phyloP scores from a whole-genome alignment of 2,888 invertebrate genomes.

The Galerucella calmariensis region DNA sequence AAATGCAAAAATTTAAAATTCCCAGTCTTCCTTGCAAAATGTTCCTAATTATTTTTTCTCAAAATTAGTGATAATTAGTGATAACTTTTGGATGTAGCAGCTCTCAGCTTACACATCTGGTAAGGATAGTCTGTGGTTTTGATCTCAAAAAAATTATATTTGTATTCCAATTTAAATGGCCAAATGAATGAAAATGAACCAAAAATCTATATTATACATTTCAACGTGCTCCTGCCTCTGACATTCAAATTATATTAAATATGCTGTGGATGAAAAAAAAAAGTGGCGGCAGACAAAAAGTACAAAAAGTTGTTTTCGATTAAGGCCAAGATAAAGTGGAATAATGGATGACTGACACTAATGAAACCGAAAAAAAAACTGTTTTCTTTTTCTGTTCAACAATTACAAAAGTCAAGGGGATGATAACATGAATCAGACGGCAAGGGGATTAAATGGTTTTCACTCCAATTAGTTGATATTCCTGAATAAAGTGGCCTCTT shows the following conservation, averaged over 20 bases:
- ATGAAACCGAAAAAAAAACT: conserved; percentile 27
- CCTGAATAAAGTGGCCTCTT: neutral
- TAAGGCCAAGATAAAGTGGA: conserved; percentile 27
- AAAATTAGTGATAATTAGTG: no score
- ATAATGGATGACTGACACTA: conserved; percentile 33
- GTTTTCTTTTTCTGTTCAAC: conserved; percentile 4
- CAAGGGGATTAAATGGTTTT: neutral
- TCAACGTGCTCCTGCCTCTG: conserved; percentile 14
- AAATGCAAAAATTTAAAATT: no score
- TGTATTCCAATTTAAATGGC: neutral
- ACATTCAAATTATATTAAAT: conserved; percentile 24
- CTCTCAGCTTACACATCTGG: no score
- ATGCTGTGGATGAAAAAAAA: conserved; percentile 15
- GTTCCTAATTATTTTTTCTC: no score
- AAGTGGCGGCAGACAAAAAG: conserved; percentile 22
- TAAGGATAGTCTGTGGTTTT: no score
- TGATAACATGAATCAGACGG: conserved; percentile 30
- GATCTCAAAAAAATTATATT: neutral
- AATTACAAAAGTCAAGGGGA: conserved; percentile 34
- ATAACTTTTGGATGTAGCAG: no score
- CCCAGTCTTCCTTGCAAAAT: no score
- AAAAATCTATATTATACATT: conserved; percentile 10
- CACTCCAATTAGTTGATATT: neutral
- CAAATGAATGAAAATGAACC: neutral
- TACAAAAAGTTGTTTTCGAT: conserved; percentile 41